Conservation (phyloP, 2,888 invertebrate genomes). For the Iselma pallidipennis region DNA sequence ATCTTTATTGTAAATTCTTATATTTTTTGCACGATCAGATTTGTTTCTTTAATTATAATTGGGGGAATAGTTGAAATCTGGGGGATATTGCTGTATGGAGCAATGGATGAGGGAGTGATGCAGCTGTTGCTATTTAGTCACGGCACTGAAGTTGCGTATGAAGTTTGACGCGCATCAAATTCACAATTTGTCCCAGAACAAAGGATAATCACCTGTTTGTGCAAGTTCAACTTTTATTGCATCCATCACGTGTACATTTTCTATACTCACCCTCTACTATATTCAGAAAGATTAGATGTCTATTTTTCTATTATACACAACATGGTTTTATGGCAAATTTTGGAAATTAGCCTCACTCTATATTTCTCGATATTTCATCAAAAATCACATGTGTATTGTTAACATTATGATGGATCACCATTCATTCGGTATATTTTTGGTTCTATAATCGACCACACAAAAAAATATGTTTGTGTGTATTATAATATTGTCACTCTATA, state of each 20-base stretch:
- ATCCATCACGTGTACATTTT: constrained; percentile 30
- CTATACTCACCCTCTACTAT: constrained; percentile 20
- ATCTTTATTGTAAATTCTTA: too few species aligned
- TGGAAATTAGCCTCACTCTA: constrained; percentile 16
- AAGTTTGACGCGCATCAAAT: constrained; percentile 50
- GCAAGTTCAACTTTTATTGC: constrained; percentile 40
- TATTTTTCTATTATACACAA: constrained; percentile 28
- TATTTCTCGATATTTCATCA: constrained; percentile 25
- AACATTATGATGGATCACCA: constrained; percentile 17
- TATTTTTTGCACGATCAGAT: not conserved
- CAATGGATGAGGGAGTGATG: constrained; percentile 14
- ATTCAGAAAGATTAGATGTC: constrained; percentile 27
- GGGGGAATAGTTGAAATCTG: not conserved
- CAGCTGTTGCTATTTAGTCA: constrained; percentile 52
- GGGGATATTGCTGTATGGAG: not conserved
- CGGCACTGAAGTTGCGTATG: constrained; percentile 44
- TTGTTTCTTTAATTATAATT: constrained; percentile 2
- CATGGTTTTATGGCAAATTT: constrained; percentile 39
- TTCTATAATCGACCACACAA: constrained; percentile 1
- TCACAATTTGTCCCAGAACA: constrained; percentile 51
- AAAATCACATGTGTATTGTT: constrained; percentile 22
- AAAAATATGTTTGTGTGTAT: constrained; percentile 5
- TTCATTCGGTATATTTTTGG: not conserved
- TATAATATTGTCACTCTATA: constrained; percentile 17
- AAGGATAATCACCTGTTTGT: constrained; percentile 53